These are phyloP conservation scores for Chondrosia reniformis DNA, from an alignment of 37 sponge, comb jelly and placozoan species.

Conservation along the genomic window DNA sequence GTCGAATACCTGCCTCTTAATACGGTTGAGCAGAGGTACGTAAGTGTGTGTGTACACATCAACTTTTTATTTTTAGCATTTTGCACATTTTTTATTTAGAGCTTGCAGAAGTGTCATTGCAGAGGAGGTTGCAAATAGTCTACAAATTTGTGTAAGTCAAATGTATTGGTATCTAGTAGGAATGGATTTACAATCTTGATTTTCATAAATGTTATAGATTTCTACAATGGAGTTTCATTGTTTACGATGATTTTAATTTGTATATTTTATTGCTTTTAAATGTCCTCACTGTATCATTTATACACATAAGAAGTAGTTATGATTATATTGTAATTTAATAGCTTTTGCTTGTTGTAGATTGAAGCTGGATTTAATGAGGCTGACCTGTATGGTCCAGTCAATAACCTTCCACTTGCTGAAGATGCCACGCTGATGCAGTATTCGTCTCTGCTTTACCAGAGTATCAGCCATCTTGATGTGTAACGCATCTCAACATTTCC, in stretches of 20 bases:
- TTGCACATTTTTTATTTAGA: neutral
- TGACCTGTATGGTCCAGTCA: neutral
- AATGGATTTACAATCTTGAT: too few relatives aligned
- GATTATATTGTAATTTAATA: neutral
- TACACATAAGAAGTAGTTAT: too few relatives aligned
- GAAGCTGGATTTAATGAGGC: neutral
- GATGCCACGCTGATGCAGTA: neutral
- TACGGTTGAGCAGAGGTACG: conserved; percentile 17
- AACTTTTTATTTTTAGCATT: neutral
- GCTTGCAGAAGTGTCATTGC: neutral
- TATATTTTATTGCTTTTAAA: too few relatives aligned
- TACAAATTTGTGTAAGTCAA: conserved; percentile 4
- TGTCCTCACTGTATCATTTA: neutral
- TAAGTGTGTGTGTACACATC: too few relatives aligned
- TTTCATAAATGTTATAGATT: neutral
- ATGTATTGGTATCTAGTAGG: too few relatives aligned
- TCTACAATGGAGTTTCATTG: too few relatives aligned
- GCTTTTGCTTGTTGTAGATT: neutral
- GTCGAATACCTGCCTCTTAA: conserved; percentile 9
- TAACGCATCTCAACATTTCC: too few relatives aligned
- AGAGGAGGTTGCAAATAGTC: conserved; percentile 13
- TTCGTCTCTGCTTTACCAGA: too few relatives aligned
- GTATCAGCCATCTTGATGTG: too few relatives aligned
- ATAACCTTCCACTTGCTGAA: neutral
- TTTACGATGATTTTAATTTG: too few relatives aligned